phyloP scores from a whole-genome alignment of 2,113 vertebrate species.

The Glaucidium brasilianum region DNA sequence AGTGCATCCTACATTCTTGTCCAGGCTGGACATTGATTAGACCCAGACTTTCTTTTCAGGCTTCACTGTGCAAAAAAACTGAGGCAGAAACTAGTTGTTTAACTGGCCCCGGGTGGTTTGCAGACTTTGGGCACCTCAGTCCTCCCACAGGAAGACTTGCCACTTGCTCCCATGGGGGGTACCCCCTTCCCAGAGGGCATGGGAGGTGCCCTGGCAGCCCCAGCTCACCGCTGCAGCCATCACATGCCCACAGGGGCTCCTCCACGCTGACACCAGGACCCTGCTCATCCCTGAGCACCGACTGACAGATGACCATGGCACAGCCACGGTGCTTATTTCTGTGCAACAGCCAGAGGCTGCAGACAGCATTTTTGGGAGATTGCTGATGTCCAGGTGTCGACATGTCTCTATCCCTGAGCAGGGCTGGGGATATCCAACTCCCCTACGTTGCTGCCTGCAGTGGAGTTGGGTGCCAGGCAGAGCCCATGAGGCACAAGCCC shows the following conservation, averaged over 20 bases:
- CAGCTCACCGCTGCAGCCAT: neutral
- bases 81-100: neutral
- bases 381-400: neutral
- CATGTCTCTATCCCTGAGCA: neutral
- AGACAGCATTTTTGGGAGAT: neutral
- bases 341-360: neutral
- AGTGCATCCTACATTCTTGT: neutral
- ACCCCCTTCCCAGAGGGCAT: neutral
- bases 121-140: neutral
- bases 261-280: neutral
- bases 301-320: rapidly evolving
- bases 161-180: neutral
- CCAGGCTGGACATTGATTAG: neutral
- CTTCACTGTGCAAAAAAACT: neutral
- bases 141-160: neutral
- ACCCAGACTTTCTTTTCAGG: neutral
- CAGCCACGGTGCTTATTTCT: neutral
- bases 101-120: neutral
- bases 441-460: neutral
- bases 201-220: neutral
- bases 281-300: neutral
- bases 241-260: rapidly evolving
- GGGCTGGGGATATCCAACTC: neutral
- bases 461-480: neutral
- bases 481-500: neutral